phyloP scores from a whole-genome alignment of 2,888 invertebrate species.

The Eupelmus urozonus region DNA sequence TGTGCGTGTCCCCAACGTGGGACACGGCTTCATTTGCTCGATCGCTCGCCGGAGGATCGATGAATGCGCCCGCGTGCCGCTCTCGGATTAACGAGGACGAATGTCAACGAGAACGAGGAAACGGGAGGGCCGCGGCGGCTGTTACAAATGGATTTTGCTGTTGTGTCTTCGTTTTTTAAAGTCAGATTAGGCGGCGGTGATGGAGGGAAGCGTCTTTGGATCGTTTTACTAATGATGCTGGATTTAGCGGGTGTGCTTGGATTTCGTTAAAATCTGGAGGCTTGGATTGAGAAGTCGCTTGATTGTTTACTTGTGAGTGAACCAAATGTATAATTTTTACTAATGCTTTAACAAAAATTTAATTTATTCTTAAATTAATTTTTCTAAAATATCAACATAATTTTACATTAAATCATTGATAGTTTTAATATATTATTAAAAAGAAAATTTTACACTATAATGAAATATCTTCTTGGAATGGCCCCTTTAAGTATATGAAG shows the following conservation, averaged over 20 bases:
- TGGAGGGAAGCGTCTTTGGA: neutral
- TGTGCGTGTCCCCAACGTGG: neutral
- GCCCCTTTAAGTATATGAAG: slow-evolving; percentile 16
- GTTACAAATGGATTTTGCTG: slow-evolving; percentile 23
- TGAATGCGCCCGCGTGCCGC: slow-evolving; percentile 30
- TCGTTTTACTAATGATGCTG: slow-evolving; percentile 33
- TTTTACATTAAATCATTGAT: no score
- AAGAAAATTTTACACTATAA: no score
- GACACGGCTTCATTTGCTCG: slow-evolving; percentile 49
- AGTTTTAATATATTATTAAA: no score
- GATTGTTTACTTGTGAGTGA: slow-evolving; percentile 21
- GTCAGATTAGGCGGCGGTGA: slow-evolving; percentile 53
- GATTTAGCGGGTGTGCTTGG: neutral
- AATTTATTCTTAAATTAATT: no score
- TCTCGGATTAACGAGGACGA: slow-evolving; percentile 27
- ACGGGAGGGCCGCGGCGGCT: neutral
- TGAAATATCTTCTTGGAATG: slow-evolving; percentile 33
- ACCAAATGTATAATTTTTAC: no score
- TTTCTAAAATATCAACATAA: no score
- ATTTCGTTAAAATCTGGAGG: no score
- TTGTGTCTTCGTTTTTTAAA: slow-evolving; percentile 27
- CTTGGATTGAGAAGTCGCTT: neutral
- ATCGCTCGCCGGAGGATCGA: slow-evolving; percentile 26
- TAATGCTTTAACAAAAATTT: no score
- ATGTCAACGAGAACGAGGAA: neutral